phyloP scores from a whole-genome alignment of 2,113 vertebrate genomes.

The Sander lucioperca region DNA sequence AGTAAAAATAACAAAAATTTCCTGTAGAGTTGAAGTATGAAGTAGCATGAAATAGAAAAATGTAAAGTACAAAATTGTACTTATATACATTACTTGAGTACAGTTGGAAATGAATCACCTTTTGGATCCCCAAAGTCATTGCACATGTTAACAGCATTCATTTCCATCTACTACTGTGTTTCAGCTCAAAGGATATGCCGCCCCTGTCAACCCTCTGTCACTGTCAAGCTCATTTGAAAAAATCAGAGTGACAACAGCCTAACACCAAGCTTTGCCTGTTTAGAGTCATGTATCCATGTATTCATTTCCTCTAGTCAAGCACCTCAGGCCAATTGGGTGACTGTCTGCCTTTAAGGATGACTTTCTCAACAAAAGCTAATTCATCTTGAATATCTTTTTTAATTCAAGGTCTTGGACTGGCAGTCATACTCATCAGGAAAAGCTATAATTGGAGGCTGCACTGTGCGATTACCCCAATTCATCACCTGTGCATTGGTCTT shows the following conservation, averaged over 20 bases:
- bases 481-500: constrained; percentile 42
- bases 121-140: not conserved
- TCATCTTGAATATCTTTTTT: not conserved
- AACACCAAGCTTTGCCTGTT: not conserved
- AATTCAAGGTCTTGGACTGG: not conserved
- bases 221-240: not conserved
- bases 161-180: constrained; percentile 19
- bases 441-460: not conserved
- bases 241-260: constrained; percentile 13
- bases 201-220: constrained; percentile 8
- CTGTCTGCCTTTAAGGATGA: not conserved
- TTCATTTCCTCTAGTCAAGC: not conserved
- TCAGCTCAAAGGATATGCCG: not conserved
- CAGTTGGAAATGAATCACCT: not conserved
- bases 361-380: not conserved
- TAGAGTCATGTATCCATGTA: not conserved
- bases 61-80: not conserved
- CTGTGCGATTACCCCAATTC: constrained; percentile 22
- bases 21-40: not conserved
- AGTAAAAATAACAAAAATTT: not conserved
- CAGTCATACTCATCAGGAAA: not conserved
- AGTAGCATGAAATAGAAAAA: not conserved
- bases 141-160: not conserved
- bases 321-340: not conserved
- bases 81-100: not conserved